Conservation (phyloP, 2,113 vertebrate genomes). For the Gnathonemus echidnorhynchus region DNA sequence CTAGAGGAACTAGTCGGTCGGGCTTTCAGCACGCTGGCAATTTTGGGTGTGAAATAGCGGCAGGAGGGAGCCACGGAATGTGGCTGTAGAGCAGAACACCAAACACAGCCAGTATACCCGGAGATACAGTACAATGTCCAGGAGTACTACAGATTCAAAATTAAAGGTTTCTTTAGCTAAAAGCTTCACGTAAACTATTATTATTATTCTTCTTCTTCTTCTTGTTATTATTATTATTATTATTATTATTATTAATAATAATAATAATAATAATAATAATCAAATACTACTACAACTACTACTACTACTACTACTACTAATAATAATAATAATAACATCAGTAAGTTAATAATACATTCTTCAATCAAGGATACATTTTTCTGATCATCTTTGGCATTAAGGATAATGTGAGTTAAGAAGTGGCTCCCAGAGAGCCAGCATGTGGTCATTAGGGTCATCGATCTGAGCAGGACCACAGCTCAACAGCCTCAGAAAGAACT, state of each 20-base stretch:
- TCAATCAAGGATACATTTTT: not conserved
- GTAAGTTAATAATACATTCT: not conserved
- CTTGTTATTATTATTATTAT: not conserved
- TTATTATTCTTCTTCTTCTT: too few species aligned
- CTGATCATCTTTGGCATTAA: not conserved
- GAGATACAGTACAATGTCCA: not conserved
- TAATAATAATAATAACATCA: not conserved
- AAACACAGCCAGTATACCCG: not conserved
- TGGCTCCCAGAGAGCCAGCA: too few species aligned
- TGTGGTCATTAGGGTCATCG: not conserved
- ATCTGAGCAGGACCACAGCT: not conserved
- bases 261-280: not conserved
- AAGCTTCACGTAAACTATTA: not conserved
- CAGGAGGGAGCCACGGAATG: not conserved
- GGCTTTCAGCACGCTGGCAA: not conserved
- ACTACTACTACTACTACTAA: too few species aligned
- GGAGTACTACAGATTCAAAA: not conserved
- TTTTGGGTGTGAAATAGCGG: not conserved
- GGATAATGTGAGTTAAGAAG: not conserved
- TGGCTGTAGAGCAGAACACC: not conserved
- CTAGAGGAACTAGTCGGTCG: not conserved
- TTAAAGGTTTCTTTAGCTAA: not conserved
- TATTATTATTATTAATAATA: not conserved
- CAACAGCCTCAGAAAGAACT: not conserved
- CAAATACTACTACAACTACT: too few species aligned